Conservation (phyloP, 1,140 invertebrate genomes). For the Drosophila azteca region DNA sequence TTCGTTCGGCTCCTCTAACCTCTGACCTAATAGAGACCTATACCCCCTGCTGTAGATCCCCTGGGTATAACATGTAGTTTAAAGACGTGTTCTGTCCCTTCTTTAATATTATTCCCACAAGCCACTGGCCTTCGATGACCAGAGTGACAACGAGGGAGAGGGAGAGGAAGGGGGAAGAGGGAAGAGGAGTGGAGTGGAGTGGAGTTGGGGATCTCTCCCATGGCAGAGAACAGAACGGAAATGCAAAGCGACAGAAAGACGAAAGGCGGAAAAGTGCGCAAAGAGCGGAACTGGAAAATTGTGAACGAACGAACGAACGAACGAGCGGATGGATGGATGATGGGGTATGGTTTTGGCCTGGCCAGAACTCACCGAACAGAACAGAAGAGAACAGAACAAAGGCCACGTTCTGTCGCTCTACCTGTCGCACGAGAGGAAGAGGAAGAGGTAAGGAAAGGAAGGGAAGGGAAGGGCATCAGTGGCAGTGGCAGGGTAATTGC, state of each 20-base stretch:
- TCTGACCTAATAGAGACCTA: too few species aligned
- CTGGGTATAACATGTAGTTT: slow-evolving; percentile 28
- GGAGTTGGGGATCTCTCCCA: slow-evolving; percentile 2
- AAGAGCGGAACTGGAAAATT: slow-evolving; percentile 52
- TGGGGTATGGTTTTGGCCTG: slow-evolving; percentile 27
- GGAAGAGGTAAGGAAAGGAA: neutral
- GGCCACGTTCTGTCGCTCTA: slow-evolving; percentile 10
- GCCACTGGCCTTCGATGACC: slow-evolving; percentile 74
- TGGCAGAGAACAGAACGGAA: slow-evolving; percentile 42
- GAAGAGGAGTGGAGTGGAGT: neutral
- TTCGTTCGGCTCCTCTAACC: too few species aligned
- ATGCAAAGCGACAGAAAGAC: slow-evolving; percentile 42
- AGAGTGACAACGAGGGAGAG: slow-evolving; percentile 8
- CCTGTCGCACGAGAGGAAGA: neutral
- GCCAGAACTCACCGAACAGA: slow-evolving; percentile 10
- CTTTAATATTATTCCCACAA: slow-evolving; percentile 40
- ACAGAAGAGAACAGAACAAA: slow-evolving; percentile 1
- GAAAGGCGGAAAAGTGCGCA: slow-evolving; percentile 32
- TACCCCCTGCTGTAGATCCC: too few species aligned
- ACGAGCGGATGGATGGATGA: slow-evolving; percentile 1
- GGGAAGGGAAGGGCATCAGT: neutral
- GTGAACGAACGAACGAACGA: slow-evolving; percentile 34
- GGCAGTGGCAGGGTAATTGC: slow-evolving; percentile 25
- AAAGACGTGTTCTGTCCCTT: slow-evolving; percentile 6
- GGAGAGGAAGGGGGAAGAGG: neutral